phyloP scores from a whole-genome alignment of 2,797 vertebrate species.

The Coranthus polyacanthus region DNA sequence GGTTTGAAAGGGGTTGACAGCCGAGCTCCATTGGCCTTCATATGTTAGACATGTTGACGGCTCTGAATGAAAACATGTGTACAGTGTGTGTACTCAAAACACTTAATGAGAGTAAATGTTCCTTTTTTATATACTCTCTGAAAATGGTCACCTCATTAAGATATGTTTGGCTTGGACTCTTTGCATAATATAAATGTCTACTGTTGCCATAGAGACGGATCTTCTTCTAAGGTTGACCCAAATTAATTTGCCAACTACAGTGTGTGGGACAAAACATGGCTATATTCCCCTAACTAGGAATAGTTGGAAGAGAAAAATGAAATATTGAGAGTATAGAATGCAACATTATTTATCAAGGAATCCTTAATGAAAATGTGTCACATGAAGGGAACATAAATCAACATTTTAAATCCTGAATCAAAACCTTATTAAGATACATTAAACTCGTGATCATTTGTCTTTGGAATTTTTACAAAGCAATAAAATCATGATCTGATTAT shows the following conservation, averaged over 20 bases:
- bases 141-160: slow-evolving; percentile 39
- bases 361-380: not conserved
- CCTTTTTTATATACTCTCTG: slow-evolving; percentile 7
- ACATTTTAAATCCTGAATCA: not conserved
- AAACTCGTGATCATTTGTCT: not conserved
- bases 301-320: slow-evolving; percentile 15
- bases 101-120: too few species aligned
- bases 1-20: slow-evolving; percentile 40
- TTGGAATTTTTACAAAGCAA: not conserved
- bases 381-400: not conserved
- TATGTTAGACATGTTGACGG: too few species aligned
- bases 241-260: slow-evolving; percentile 83
- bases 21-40: slow-evolving; percentile 29
- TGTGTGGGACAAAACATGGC: slow-evolving; percentile 61
- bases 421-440: not conserved
- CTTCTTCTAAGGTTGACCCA: slow-evolving; percentile 77
- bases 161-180: slow-evolving; percentile 27
- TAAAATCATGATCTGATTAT: not conserved
- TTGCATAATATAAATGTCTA: slow-evolving; percentile 50
- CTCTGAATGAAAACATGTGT: slow-evolving; percentile 18
- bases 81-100: too few species aligned
- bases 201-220: slow-evolving; percentile 80
- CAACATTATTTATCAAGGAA: not conserved
- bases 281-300: slow-evolving; percentile 43
- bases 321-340: not conserved